These are phyloP conservation scores for Drosophila persimilis DNA, from an alignment of 1,140 invertebrate genomes.

Conservation along the genomic window DNA sequence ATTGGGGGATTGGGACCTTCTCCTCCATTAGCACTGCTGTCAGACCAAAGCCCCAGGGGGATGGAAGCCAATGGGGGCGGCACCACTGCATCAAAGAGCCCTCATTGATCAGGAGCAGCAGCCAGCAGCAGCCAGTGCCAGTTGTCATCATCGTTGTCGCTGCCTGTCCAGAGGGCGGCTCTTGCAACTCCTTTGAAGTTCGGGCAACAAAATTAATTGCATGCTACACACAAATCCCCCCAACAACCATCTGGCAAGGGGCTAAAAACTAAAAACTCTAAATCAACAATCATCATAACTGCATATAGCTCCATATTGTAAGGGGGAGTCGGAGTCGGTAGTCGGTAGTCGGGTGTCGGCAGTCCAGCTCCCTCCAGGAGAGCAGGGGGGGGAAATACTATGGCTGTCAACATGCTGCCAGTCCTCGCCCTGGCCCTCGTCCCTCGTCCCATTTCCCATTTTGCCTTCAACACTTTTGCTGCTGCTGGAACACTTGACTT, in stretches of 20 bases:
- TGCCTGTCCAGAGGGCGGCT: conserved; percentile 1
- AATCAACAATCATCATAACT: conserved; percentile 81
- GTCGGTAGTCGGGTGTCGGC: not conserved
- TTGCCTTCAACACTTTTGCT: conserved; percentile 54
- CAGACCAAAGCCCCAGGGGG: conserved; percentile 24
- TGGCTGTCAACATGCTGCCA: conserved; percentile 72
- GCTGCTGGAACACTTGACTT: conserved; percentile 66
- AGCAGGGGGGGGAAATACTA: too few species aligned
- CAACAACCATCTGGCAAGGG: conserved; percentile 32
- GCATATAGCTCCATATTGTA: conserved; percentile 52
- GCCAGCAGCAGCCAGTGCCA: not conserved
- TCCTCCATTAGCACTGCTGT: conserved; percentile 62
- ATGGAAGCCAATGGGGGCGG: not conserved
- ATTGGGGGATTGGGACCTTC: conserved; percentile 10
- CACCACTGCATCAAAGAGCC: conserved; percentile 60
- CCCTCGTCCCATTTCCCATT: conserved; percentile 31
- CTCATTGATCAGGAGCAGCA: conserved; percentile 45
- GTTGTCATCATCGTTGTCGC: conserved; percentile 54
- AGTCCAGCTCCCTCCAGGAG: too few species aligned
- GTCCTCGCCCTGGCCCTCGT: conserved; percentile 15
- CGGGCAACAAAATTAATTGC: conserved; percentile 74
- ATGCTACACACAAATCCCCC: conserved; percentile 62
- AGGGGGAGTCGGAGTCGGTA: not conserved
- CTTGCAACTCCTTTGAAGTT: conserved; percentile 66
- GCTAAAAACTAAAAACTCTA: conserved; percentile 64